Base-by-base conservation (phyloP, 2,797 vertebrate species). In the Pipistrellus pygmaeus region DNA sequence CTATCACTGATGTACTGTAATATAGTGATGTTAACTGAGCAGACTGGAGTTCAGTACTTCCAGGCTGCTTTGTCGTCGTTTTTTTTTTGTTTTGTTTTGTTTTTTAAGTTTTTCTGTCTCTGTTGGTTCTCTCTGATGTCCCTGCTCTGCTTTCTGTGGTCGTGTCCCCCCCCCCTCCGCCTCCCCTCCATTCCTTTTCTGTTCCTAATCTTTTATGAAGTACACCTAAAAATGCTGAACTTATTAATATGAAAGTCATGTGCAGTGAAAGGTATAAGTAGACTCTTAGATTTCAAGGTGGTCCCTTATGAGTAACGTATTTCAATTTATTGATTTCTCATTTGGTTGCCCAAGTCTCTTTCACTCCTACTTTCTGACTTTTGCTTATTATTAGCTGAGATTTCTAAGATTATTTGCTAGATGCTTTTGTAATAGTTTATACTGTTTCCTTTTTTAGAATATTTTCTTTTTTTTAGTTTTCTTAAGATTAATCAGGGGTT, bases 301-400 rank as follows among this genome's bases (percentile, higher is more conserved):
- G 14, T 84, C 3, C 78, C 41, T 90, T 82, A 18, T 2, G 4
- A 80, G 15, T 91, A 64, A 53, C 25, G 9, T 84, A 6, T 77
- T 85, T 85, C 85, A 69, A 64, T 87, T 7, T 83, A 77, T 84
- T 95, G 53, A 66, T 55, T 91, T 78, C 85, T 87, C 51, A 80
- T 90, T 88, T 71, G 32, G 23, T 62, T 90, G 5, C 44, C 27
- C 17, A 71, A 23, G 32, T 78, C 46, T 44, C 18, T 96, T 84
- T 27, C n/a, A 83, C 41, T 88, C 25, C 38, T 72, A 35, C n/a
- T 83, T 96, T 83, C 46, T 90, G 62, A 3, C 41, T 84, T 92
- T 91, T 95, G 57, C 30, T 83, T 93, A 14, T 96, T 95, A 90
- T 21, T 89, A 46, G 17, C 3, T 80, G 72, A 66, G 18, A 46